Conservation (phyloP, 2,888 invertebrate species). For the Unio pictorum region DNA sequence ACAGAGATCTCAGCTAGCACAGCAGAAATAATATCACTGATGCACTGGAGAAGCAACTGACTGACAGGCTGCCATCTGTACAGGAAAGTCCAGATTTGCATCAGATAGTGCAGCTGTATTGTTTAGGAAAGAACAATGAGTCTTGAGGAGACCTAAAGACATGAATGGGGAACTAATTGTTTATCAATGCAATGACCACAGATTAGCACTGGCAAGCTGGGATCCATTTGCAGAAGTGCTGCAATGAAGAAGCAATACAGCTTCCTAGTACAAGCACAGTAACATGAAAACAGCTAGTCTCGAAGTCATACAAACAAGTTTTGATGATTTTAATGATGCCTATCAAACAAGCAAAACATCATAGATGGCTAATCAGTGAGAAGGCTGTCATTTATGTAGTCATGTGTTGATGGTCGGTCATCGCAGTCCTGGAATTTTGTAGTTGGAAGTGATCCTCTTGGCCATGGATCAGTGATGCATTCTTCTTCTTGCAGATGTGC, state of each 20-base stretch:
- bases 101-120: conserved; percentile 27
- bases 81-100: conserved; percentile 18
- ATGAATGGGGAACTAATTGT: conserved; percentile 11
- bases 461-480: conserved; percentile 21
- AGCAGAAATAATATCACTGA: conserved; percentile 10
- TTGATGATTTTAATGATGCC: conserved; percentile 19
- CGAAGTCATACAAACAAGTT: conserved; percentile 19
- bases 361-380: conserved; percentile 31
- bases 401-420: conserved; percentile 11
- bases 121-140: conserved; percentile 17
- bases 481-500: conserved; percentile 25
- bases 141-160: conserved; percentile 13
- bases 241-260: conserved; percentile 10
- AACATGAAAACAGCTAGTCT: conserved; percentile 19
- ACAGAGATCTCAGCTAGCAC: conserved; percentile 8
- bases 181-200: conserved; percentile 18
- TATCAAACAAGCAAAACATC: conserved; percentile 34
- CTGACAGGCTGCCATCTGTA: conserved; percentile 3
- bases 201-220: conserved; percentile 21
- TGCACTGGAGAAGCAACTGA: conserved; percentile 7
- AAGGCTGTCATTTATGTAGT: conserved; percentile 23
- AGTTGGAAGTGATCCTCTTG: conserved; percentile 17
- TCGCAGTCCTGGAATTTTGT: conserved; percentile 23
- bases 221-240: conserved; percentile 10
- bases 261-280: conserved; percentile 19